Conservation (phyloP, 2,797 vertebrate genomes). For the Sebastes wilsoni region DNA sequence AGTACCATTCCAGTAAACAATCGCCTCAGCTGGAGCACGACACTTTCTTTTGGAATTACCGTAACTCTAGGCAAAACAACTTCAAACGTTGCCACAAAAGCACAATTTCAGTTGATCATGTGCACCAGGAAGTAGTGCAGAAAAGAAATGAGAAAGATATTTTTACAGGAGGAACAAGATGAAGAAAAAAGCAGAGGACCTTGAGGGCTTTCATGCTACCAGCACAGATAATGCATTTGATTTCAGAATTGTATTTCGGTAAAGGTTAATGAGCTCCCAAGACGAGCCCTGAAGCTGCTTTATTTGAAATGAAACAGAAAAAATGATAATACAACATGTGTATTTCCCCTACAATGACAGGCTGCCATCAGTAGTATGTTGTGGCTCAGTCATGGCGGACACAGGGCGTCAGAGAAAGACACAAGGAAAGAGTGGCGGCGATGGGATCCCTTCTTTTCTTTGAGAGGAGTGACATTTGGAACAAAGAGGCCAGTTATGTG, state of each 20-base stretch:
- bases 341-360: neutral
- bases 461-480: slow-evolving; percentile 81
- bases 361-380: neutral
- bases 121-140: neutral
- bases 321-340: neutral
- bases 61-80: slow-evolving; percentile 10
- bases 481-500: slow-evolving; percentile 86
- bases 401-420: slow-evolving; percentile 28
- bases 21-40: neutral
- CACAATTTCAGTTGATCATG: neutral
- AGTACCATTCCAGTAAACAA: slow-evolving; percentile 1
- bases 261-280: neutral
- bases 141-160: neutral
- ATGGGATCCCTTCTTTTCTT: slow-evolving; percentile 58
- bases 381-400: neutral
- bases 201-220: neutral
- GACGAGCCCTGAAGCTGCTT: neutral
- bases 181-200: neutral
- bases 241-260: neutral
- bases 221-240: neutral
- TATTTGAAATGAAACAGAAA: slow-evolving; percentile 1
- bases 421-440: slow-evolving; percentile 25
- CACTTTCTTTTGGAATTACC: slow-evolving; percentile 9
- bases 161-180: neutral
- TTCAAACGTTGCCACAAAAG: slow-evolving; percentile 12